phyloP scores from a whole-genome alignment of 1,140 invertebrate genomes.

The Drosophila sp. region DNA sequence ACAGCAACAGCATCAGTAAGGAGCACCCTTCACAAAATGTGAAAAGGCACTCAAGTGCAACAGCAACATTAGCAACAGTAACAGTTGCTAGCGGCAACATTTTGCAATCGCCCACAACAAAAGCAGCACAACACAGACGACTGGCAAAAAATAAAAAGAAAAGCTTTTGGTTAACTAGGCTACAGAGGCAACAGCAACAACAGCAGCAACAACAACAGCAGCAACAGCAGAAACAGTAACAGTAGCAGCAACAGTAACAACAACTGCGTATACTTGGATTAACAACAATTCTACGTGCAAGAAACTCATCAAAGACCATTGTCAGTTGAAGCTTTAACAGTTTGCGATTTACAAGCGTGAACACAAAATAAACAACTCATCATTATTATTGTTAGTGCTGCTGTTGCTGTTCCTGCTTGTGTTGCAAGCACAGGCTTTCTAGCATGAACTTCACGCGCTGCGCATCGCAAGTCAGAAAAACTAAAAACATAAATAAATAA shows the following conservation, averaged over 20 bases:
- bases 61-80: slow-evolving; percentile 43
- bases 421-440: slow-evolving; percentile 2
- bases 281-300: slow-evolving; percentile 22
- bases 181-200: slow-evolving; percentile 32
- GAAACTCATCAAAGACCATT: neutral
- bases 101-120: slow-evolving; percentile 51
- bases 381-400: neutral
- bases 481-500: slow-evolving; percentile 5
- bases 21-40: slow-evolving; percentile 34
- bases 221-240: slow-evolving; percentile 9
- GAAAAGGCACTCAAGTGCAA: slow-evolving; percentile 65
- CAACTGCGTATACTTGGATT: slow-evolving; percentile 15
- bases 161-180: slow-evolving; percentile 44
- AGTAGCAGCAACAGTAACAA: slow-evolving; percentile 1
- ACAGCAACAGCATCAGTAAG: slow-evolving; percentile 1
- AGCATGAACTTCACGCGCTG: slow-evolving; percentile 17
- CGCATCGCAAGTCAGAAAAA: neutral
- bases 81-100: slow-evolving; percentile 49
- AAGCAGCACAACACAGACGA: slow-evolving; percentile 1
- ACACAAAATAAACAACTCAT: slow-evolving; percentile 3
- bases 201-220: slow-evolving; percentile 32
- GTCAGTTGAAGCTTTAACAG: neutral
- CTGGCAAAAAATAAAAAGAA: slow-evolving; percentile 31
- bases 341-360: slow-evolving; percentile 16
- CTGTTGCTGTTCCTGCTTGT: slow-evolving; percentile 12